A percentile compares a stretch with the other conserved stretches of the same genome.
These are phyloP conservation scores for Cerastis leucographa DNA, from an alignment of 2,888 invertebrate species.

Conservation along the genomic window DNA sequence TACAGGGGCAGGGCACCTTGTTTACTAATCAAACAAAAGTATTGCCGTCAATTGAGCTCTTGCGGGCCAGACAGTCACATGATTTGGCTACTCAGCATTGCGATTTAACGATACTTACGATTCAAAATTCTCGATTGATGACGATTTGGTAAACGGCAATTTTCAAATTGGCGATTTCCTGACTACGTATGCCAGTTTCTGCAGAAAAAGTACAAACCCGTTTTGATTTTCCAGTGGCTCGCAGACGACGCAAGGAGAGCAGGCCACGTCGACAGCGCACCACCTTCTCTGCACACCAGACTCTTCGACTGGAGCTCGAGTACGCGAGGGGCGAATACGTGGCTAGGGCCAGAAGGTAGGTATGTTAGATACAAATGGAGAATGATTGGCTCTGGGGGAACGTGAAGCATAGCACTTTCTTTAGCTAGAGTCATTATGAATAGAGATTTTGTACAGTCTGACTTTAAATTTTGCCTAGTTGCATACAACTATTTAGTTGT, in stretches of 20 bases:
- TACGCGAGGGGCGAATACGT: conserved; percentile 98
- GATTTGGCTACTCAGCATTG: neutral
- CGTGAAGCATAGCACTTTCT: neutral
- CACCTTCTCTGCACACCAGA: conserved; percentile 98
- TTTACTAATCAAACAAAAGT: neutral
- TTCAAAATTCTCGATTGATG: neutral
- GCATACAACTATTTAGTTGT: neutral
- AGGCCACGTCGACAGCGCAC: conserved; percentile 97
- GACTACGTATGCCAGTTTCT: neutral
- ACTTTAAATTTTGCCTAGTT: neutral
- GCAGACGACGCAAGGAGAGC: conserved; percentile 96
- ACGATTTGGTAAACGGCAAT: neutral
- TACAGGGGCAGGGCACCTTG: neutral
- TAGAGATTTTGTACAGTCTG: neutral
- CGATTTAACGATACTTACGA: neutral
- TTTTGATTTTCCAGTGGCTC: conserved; percentile 92
- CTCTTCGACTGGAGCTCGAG: conserved; percentile 96
- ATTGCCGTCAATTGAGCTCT: neutral
- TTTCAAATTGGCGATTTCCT: neutral
- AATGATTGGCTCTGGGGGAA: neutral
- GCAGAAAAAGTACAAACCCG: too few species aligned
- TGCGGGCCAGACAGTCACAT: neutral
- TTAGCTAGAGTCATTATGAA: neutral
- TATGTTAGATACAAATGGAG: conserved; percentile 82
- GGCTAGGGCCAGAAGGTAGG: conserved; percentile 96